phyloP scores from a whole-genome alignment of 2,888 invertebrate species.

The Argyresthia albistria region DNA sequence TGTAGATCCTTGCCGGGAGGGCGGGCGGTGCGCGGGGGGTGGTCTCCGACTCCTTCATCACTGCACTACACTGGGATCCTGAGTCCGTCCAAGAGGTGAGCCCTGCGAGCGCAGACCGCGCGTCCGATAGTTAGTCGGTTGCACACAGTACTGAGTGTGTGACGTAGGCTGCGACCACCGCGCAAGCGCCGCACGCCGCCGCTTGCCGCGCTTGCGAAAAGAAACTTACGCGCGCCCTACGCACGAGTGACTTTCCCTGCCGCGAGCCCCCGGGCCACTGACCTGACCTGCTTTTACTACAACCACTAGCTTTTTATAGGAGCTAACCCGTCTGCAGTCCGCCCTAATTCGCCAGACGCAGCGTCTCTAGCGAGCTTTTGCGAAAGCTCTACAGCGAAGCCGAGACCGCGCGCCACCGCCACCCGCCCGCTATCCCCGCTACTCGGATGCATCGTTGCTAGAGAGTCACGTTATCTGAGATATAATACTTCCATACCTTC shows the following conservation, averaged over 20 bases:
- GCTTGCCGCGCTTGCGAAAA: slow-evolving; percentile 55
- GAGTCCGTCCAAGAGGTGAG: neutral
- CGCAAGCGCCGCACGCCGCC: slow-evolving; percentile 51
- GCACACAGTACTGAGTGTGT: slow-evolving; percentile 11
- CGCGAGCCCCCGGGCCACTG: slow-evolving; percentile 24
- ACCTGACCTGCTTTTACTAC: slow-evolving; percentile 60
- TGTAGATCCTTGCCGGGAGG: slow-evolving; percentile 65
- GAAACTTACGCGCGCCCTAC: slow-evolving; percentile 42
- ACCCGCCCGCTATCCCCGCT: no score
- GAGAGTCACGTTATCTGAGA: no score
- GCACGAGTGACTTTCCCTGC: slow-evolving; percentile 57
- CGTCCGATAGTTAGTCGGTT: slow-evolving; percentile 33
- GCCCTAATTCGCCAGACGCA: slow-evolving; percentile 1
- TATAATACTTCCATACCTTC: no score
- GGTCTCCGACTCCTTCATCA: slow-evolving; percentile 30
- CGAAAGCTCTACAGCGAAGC: neutral
- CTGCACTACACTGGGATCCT: neutral
- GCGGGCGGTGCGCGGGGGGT: slow-evolving; percentile 38
- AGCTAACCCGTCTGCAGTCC: neutral
- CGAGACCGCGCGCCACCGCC: no score
- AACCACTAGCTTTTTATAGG: slow-evolving; percentile 1
- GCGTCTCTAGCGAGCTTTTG: slow-evolving; percentile 1
- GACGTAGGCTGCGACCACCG: slow-evolving; percentile 60
- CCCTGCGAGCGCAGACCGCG: slow-evolving; percentile 17
- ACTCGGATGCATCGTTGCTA: no score